Conservation (phyloP, 2,888 invertebrate species). For the Halictus ligatus region DNA sequence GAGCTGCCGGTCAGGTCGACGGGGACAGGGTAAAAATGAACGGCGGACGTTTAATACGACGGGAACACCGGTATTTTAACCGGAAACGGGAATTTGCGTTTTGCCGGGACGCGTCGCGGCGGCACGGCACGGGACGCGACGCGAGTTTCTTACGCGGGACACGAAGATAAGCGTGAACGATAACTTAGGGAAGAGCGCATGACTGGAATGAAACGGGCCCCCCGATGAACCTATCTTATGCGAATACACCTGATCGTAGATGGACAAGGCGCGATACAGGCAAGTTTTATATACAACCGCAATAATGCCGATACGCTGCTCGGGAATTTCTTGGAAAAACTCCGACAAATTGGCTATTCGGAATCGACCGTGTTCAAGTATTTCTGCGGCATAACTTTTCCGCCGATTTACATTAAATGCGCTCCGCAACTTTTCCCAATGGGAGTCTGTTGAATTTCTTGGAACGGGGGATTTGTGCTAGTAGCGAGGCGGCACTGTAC, state of each 20-base stretch:
- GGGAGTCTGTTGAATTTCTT: background rate
- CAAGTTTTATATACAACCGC: background rate
- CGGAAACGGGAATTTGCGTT: conserved; percentile 27
- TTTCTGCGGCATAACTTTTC: background rate
- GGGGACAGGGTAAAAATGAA: background rate
- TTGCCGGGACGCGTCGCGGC: background rate
- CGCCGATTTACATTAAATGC: background rate
- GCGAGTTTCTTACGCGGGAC: conserved; percentile 25
- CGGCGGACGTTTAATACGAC: background rate
- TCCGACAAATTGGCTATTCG: conserved; percentile 4
- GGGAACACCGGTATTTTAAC: conserved; percentile 13
- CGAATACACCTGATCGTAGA: conserved; percentile 14
- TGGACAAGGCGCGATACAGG: conserved; percentile 13
- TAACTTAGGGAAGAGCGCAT: conserved; percentile 5
- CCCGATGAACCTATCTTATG: conserved; percentile 12
- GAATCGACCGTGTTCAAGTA: background rate
- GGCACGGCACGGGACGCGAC: no score
- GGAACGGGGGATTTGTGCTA: background rate
- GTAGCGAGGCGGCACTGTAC: background rate
- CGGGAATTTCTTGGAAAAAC: background rate
- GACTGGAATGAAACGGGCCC: conserved; percentile 27
- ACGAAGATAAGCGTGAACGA: conserved; percentile 34
- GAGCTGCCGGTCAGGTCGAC: background rate
- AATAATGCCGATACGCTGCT: background rate
- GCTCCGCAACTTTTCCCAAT: background rate